These are phyloP conservation scores for Gobio occitaniae DNA, from an alignment of 2,797 vertebrate genomes.

Conservation along the genomic window DNA sequence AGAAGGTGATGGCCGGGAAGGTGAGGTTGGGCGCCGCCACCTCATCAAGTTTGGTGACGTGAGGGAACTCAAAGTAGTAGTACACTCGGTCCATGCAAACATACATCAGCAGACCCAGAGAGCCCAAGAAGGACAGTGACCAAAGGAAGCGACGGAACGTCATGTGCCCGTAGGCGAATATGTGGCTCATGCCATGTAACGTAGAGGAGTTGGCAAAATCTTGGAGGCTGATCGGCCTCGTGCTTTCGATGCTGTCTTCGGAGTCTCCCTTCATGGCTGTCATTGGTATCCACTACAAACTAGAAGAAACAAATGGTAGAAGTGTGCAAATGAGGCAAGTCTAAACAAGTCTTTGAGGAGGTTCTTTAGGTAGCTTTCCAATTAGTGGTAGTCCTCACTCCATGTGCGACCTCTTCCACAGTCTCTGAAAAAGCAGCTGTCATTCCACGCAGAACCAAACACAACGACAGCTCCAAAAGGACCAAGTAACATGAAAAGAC, in stretches of 20 bases:
- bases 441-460: constrained; percentile 77
- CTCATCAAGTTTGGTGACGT: constrained; percentile 85
- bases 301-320: constrained; percentile 70
- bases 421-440: constrained; percentile 72
- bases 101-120: constrained; percentile 82
- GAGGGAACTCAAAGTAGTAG: constrained; percentile 87
- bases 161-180: constrained; percentile 87
- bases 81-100: constrained; percentile 87
- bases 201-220: constrained; percentile 88
- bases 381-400: constrained; percentile 69
- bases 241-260: constrained; percentile 84
- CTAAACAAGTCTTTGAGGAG: constrained; percentile 66
- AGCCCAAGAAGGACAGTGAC: constrained; percentile 85
- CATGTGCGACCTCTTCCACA: constrained; percentile 66
- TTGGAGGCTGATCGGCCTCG: constrained; percentile 84
- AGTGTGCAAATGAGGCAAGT: constrained; percentile 33
- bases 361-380: constrained; percentile 69
- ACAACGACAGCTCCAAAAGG: constrained; percentile 77
- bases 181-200: constrained; percentile 89
- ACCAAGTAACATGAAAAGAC: constrained; percentile 75
- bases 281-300: constrained; percentile 64
- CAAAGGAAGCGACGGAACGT: constrained; percentile 87
- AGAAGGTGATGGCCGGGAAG: constrained; percentile 88
- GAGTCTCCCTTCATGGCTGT: constrained; percentile 84
- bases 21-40: constrained; percentile 86